These are phyloP conservation scores for Agriopis aurantiaria DNA, from an alignment of 2,888 invertebrate genomes.

Conservation along the genomic window DNA sequence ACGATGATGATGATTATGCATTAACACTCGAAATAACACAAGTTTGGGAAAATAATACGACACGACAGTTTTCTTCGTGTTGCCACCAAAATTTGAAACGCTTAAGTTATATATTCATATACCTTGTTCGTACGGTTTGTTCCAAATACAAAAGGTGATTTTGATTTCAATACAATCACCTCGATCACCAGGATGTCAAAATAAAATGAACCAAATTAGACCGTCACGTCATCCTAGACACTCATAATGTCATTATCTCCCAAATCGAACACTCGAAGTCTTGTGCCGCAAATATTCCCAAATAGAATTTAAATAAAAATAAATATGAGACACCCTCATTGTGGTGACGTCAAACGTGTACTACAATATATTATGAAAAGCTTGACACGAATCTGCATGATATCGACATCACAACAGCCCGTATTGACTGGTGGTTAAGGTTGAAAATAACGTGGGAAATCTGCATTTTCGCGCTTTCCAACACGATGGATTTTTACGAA, in stretches of 20 bases:
- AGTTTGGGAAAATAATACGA: too few relatives aligned
- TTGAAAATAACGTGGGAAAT: slow-evolving; percentile 63
- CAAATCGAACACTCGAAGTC: slow-evolving; percentile 75
- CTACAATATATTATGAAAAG: slow-evolving; percentile 78
- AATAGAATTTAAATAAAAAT: slow-evolving; percentile 77
- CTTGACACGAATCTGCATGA: slow-evolving; percentile 35
- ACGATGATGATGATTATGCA: too few relatives aligned
- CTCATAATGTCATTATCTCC: slow-evolving; percentile 62
- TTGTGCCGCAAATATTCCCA: slow-evolving; percentile 70
- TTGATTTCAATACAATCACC: too few relatives aligned
- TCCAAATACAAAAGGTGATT: too few relatives aligned
- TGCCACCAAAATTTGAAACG: too few relatives aligned
- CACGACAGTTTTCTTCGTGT: too few relatives aligned
- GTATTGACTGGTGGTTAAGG: slow-evolving; percentile 59
- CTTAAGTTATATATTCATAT: too few relatives aligned
- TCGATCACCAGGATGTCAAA: slow-evolving; percentile 28
- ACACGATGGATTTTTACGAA: slow-evolving; percentile 64
- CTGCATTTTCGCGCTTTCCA: slow-evolving; percentile 38
- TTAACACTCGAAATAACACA: too few relatives aligned
- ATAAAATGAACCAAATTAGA: slow-evolving; percentile 61
- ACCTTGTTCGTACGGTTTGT: too few relatives aligned
- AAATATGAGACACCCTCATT: slow-evolving; percentile 78
- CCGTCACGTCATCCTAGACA: slow-evolving; percentile 63
- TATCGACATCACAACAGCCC: slow-evolving; percentile 46
- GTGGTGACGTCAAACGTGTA: slow-evolving; percentile 77